Evolutionary conservation across 1,140 invertebrate species (phyloP).

Genomic region (Schlechtendalia chinensis): DNA sequence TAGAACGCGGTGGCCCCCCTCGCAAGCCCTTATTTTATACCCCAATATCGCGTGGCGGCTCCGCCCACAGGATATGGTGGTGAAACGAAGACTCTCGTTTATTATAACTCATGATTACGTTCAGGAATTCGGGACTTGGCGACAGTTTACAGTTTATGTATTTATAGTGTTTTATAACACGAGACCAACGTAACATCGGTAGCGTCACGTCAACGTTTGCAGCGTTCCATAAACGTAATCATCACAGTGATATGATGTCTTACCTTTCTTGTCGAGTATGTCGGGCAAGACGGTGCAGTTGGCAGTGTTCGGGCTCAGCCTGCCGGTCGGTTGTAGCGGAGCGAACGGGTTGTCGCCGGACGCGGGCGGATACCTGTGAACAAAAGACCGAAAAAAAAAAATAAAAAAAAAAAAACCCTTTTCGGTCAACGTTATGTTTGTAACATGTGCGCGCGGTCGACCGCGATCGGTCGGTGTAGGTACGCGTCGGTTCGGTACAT

Average conservation of each 20-base stretch:
- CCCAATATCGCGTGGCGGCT: background rate
- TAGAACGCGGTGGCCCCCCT: background rate
- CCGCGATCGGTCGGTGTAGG: too few species aligned
- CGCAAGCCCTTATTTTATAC: background rate
- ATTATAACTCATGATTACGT: background rate
- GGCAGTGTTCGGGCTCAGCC: conserved; percentile 45
- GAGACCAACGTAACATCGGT: too few species aligned
- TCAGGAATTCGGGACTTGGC: too few species aligned
- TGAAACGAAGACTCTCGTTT: conserved; percentile 14
- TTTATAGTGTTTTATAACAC: too few species aligned
- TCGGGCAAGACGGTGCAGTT: conserved; percentile 50
- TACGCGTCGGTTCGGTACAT: background rate
- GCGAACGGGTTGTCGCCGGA: conserved; percentile 49
- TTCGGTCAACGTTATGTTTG: background rate
- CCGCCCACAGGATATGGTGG: conserved; percentile 26
- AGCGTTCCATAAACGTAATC: too few species aligned
- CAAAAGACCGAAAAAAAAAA: background rate
- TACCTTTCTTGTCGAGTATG: conserved; percentile 52
- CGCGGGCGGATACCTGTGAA: conserved; percentile 46
- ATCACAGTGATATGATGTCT: background rate
- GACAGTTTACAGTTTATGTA: too few species aligned
- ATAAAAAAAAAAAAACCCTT: background rate
- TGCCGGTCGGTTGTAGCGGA: conserved; percentile 48
- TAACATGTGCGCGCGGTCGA: background rate
- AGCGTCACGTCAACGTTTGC: too few species aligned